Conservation (phyloP, 1,140 invertebrate genomes). For the Prorops nasuta region DNA sequence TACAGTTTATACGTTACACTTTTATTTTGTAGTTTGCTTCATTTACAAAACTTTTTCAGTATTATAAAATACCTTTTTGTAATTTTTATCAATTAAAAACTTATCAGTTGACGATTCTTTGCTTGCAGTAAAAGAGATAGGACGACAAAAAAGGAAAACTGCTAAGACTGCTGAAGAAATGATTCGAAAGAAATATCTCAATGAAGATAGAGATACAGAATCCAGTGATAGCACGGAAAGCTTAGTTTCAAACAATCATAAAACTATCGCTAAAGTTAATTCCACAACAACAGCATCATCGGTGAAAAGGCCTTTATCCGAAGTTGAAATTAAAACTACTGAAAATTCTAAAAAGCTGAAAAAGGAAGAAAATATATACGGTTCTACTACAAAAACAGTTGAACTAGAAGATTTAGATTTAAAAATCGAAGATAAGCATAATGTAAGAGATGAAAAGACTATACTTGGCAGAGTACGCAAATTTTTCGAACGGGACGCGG, state of each 20-base stretch:
- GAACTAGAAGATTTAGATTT: not conserved
- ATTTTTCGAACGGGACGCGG: too few relatives aligned
- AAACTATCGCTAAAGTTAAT: slow-evolving; percentile 21
- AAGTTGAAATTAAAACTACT: slow-evolving; percentile 19
- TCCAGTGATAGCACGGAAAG: slow-evolving; percentile 27
- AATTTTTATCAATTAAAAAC: too few relatives aligned
- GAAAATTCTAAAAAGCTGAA: slow-evolving; percentile 17
- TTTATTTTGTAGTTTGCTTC: not conserved
- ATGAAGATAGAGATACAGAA: slow-evolving; percentile 33
- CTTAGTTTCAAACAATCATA: slow-evolving; percentile 27
- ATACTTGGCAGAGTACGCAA: too few relatives aligned
- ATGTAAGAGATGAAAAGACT: not conserved
- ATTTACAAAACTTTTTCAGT: slow-evolving; percentile 6
- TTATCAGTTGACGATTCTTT: too few relatives aligned
- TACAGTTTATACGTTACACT: not conserved
- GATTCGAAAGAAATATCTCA: slow-evolving; percentile 36
- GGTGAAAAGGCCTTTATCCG: slow-evolving; percentile 33
- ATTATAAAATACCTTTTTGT: slow-evolving; percentile 5
- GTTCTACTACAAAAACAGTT: not conserved
- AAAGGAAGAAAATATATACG: slow-evolving; percentile 1
- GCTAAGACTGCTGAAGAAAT: slow-evolving; percentile 43
- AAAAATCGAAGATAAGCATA: not conserved
- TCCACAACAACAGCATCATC: slow-evolving; percentile 15
- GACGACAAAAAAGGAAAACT: slow-evolving; percentile 36
- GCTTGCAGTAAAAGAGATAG: slow-evolving; percentile 28